Conservation (phyloP, 2,797 vertebrate genomes). For the Acipenser oxyrinchus region DNA sequence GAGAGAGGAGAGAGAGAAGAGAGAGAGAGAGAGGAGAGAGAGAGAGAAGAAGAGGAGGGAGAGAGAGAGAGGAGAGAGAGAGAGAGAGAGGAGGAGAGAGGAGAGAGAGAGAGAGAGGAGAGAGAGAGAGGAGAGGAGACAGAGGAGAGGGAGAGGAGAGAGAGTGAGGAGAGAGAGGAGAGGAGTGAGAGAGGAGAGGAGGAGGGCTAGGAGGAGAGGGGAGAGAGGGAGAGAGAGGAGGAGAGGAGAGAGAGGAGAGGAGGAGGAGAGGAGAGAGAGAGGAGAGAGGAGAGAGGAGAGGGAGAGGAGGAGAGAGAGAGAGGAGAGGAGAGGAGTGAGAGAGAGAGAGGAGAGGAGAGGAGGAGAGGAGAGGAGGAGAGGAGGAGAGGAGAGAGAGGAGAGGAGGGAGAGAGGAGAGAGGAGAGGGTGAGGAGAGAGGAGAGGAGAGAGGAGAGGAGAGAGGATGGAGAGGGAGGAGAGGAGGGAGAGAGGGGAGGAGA, state of each 20-base stretch:
- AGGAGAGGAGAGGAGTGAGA: not conserved
- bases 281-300: no score
- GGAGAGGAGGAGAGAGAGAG: not conserved
- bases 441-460: not conserved
- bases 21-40: not conserved
- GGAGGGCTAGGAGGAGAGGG: no score
- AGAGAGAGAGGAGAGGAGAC: not conserved
- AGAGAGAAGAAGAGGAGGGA: not conserved
- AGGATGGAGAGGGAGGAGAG: not conserved
- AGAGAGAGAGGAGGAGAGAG: no score
- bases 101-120: no score
- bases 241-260: no score
- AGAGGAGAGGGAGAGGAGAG: no score
- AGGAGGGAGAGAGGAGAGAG: not conserved
- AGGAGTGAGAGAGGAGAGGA: conserved; percentile 27
- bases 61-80: no score
- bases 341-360: not conserved
- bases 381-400: not conserved
- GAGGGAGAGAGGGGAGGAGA: no score
- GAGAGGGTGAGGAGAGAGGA: conserved; percentile 8
- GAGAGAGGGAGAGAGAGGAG: not conserved
- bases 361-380: not conserved
- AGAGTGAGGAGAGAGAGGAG: no score
- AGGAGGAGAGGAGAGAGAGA: no score
- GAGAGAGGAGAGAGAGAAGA: not conserved